Evolutionary conservation across 1,140 invertebrate genomes (phyloP).

Genomic region (Leptestheria dahalacensis): DNA sequence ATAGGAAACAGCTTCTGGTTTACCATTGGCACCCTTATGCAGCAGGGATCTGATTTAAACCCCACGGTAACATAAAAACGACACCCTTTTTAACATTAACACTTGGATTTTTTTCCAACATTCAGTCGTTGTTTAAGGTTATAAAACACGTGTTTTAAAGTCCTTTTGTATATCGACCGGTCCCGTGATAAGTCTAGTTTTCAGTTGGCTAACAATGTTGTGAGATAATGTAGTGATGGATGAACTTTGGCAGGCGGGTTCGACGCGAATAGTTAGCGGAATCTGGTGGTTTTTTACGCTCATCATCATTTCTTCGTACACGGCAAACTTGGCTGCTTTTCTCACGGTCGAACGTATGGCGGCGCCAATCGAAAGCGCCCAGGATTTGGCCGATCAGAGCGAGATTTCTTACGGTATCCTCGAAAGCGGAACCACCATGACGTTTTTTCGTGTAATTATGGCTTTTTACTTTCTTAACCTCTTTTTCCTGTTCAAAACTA

Average conservation of each 20-base stretch:
- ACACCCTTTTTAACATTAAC: too few relatives aligned
- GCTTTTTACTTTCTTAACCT: not conserved
- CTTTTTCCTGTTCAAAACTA: not conserved
- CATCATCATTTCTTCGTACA: conserved; percentile 77
- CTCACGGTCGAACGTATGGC: conserved; percentile 73
- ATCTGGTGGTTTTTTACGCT: conserved; percentile 85
- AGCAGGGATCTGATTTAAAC: conserved; percentile 78
- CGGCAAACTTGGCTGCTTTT: conserved; percentile 74
- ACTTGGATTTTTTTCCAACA: not conserved
- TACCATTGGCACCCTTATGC: conserved; percentile 83
- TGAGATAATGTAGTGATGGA: too few relatives aligned
- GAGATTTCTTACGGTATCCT: conserved; percentile 69
- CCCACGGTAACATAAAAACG: conserved; percentile 46
- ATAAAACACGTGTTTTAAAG: not conserved
- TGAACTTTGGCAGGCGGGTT: conserved; percentile 33
- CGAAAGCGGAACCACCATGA: conserved; percentile 60
- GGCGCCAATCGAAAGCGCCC: conserved; percentile 67
- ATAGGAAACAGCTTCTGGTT: conserved; percentile 61
- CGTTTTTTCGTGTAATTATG: conserved; percentile 52
- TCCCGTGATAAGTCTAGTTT: not conserved
- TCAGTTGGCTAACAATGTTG: too few relatives aligned
- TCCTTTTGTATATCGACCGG: not conserved
- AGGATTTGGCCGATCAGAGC: conserved; percentile 66
- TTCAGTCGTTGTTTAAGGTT: conserved; percentile 19
- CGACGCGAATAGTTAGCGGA: conserved; percentile 54